Base-by-base conservation (phyloP, 1,140 invertebrate species). In the Callitettix versicolor region DNA sequence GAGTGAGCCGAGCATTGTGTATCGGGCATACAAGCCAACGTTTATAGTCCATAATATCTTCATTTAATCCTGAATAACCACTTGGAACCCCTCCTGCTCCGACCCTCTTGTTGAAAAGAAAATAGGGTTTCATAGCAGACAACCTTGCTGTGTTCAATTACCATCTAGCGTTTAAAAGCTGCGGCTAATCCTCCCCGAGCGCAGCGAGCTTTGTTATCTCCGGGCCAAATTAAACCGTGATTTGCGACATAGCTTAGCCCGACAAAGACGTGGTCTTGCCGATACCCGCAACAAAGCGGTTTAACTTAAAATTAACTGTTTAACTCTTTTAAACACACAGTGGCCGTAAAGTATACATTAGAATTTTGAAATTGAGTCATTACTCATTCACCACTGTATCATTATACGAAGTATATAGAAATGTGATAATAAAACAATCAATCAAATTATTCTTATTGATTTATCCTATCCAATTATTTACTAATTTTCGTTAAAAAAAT, bases 21-120 rank as follows among this genome's bases (percentile, higher is more conserved):
- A 40, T 49, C 50, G 55, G 26, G 55, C 21, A 46, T 42, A 51
- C 55, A 57, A 51, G 48, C 55, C 36, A 40, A 50, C 55, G 40
- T 59, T 57, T 59, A 56, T 59, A 51, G 54, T 54, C 58, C 44
- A 59, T 59, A 57, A 59, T 56, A 59, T 59, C 54, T 56, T 56
- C 58, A 59, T 56, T 56, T 56, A 56, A 55, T 54, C 48, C 41
- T 44, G 41, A 55, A 55, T 55, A 55, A 55, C 54, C 54, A 55
- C 46, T 49, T 49, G 44, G 38, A 49, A 22, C 54, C 54, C 33
- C 54, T 49, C 26, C 22, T 49, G 33, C 54, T 41, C 30, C 17
- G 33, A 11, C 18, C 34, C 17, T 30, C 43, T 47, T 38, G 33
- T 55, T 48, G 46, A 33, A 55, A 47, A 47, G 46, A 47, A 49